phyloP scores from a whole-genome alignment of 2,888 invertebrate genomes.

The Agrypnus murinus region DNA sequence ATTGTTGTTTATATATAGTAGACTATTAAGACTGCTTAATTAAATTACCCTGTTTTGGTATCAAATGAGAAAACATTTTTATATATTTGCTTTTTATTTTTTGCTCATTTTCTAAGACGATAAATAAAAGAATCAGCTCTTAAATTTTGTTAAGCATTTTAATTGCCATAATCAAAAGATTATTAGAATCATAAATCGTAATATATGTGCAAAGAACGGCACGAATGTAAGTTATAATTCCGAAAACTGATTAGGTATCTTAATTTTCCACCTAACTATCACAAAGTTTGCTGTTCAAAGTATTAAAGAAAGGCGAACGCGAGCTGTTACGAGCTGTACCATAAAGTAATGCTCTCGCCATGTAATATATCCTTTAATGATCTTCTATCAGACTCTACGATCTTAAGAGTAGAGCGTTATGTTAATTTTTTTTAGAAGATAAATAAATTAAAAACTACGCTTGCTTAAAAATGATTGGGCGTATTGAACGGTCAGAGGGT shows the following conservation, averaged over 20 bases:
- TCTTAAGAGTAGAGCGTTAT: constrained; percentile 67
- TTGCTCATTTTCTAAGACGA: no score
- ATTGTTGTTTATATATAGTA: no score
- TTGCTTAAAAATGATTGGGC: constrained; percentile 58
- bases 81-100: no score
- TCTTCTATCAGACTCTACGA: constrained; percentile 67
- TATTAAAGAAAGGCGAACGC: constrained; percentile 45
- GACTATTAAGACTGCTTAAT: no score
- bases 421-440: constrained; percentile 64
- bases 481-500: constrained; percentile 58
- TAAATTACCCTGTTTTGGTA: no score
- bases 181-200: constrained; percentile 11
- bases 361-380: constrained; percentile 71
- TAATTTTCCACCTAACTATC: constrained; percentile 48
- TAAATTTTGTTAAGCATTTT: neutral
- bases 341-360: constrained; percentile 68
- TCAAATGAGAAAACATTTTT: no score
- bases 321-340: constrained; percentile 39
- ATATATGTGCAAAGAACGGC: constrained; percentile 1
- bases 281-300: constrained; percentile 37
- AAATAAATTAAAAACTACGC: constrained; percentile 66
- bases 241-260: constrained; percentile 53
- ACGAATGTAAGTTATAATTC: constrained; percentile 36
- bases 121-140: no score
- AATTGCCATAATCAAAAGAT: constrained; percentile 2